Base-by-base conservation (phyloP, 2,888 invertebrate genomes). In the Cataglyphis livida region DNA sequence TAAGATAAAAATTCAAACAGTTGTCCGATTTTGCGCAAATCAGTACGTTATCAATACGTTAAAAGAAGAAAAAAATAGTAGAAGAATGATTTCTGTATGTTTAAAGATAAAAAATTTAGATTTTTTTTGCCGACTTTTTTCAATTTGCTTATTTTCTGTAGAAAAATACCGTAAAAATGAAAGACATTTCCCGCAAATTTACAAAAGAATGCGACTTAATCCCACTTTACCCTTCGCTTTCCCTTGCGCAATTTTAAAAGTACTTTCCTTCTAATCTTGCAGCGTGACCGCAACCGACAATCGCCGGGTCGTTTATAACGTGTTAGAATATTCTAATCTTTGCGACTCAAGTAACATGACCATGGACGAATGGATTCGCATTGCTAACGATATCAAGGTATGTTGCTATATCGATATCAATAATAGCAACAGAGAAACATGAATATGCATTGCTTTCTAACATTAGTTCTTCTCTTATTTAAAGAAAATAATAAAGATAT, bases 321-420 rank as follows among this genome's bases (percentile, higher is more conserved):
- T 99, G 59, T 95, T 96, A 61, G 99, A 99, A 94, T 99, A 99
- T 93, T 96, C 97, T 38, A 98, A 97, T 0, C 95, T 99, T 0
- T 95, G 99, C 89, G 99, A 99, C 94, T 99, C 99, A 0, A 98
- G 98, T 82, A 98, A 99, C 93, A 99, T 99, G 98, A 97, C 97
- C 0, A 97, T 97, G 94, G 96, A 96, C 61, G 98, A 99, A 88
- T 99, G 99, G 98, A 97, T 97, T 61, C 95, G 96, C 86, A 98
- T 99, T 76, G 99, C 98, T 0, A 96, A 96, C 87, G 98, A 99
- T 93, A 97, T 99, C 84, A 96, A 97, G 95, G 98, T 98, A 94
- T 88, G 76, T 51, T 10, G 12, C 10, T 32, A 35, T 21, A 38
- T 32, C 10, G 3, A 44, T 44, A 44, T 25, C 15, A 25, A 21